Base-by-base conservation (phyloP, 53 echinoderm and acorn worm species). In the Arbacia lixula region DNA sequence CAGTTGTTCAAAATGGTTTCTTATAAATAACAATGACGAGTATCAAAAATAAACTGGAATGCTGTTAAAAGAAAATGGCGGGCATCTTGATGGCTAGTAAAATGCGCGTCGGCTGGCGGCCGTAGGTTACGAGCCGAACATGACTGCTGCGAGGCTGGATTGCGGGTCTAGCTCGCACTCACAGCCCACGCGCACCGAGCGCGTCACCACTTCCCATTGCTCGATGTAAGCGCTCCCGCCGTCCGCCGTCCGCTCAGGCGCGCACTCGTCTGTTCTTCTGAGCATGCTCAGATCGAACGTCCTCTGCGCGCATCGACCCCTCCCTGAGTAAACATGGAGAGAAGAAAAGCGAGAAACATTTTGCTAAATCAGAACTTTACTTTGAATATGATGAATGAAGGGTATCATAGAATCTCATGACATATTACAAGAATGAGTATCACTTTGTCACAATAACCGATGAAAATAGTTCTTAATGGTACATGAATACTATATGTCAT, bases 111-210 rank as follows among this genome's bases (percentile, higher is more conserved):
- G 21, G 60, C 22, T 1, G 55, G 43, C 19, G 36, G 17, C 21
- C 60, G 28, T 58, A 2, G 38, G 79, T 60, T 78, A 78, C 26
- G 79, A 60, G 4, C 34, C 55, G 11, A 60, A 16, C 12, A 78
- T 8, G 5, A 40, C 60, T 60, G 79, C 60, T 36, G 79, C 79
- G 58, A 78, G 39, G 19, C 24, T 60, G 10, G 92, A 89, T 12
- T 73, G 51, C n/a, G 86, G 77, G 31, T 83, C 57, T 38, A 92
- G 42, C 83, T 92, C 92, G 58, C 92, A 92, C 31, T 92, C 89
- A 21, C 92, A 92, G 1, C 86, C 88, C 4, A 92, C 92, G 6
- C 89, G 55, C 12, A 89, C 66, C 25, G 6, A 8, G 49, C 86
- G 74, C 32, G 51, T 28, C 3, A 79, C 41, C 0, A 86, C 39